Conservation (phyloP, 2,888 invertebrate genomes). For the Autographa pulchrina region DNA sequence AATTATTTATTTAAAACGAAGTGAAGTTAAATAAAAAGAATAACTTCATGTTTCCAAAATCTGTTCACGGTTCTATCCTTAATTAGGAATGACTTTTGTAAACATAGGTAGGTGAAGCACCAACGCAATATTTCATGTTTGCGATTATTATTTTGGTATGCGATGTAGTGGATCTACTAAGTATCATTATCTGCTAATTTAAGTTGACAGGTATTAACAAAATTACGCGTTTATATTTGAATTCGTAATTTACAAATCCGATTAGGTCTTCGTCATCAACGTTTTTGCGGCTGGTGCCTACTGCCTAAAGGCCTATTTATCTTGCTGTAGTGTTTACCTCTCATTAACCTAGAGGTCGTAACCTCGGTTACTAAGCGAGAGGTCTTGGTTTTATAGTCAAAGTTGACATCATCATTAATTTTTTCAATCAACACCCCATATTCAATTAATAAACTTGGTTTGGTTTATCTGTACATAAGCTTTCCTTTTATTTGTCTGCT, state of each 20-base stretch:
- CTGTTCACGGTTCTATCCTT: no score
- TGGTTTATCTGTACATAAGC: background rate
- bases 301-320: slow-evolving; percentile 15
- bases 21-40: no score
- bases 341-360: background rate
- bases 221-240: slow-evolving; percentile 23
- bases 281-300: slow-evolving; percentile 47
- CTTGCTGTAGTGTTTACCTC: slow-evolving; percentile 6
- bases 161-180: background rate
- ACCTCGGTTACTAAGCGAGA: background rate
- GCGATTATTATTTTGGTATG: background rate
- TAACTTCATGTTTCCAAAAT: no score
- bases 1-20: no score
- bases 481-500: no score
- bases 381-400: slow-evolving; percentile 1
- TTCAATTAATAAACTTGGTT: background rate
- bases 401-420: background rate
- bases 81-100: background rate
- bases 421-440: background rate
- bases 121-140: background rate
- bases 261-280: slow-evolving; percentile 30
- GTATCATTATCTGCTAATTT: slow-evolving; percentile 26
- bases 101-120: background rate
- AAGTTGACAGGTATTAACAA: slow-evolving; percentile 24
- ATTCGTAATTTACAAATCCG: slow-evolving; percentile 28